Percentiles rank a stretch among this genome's conserved stretches.
These are phyloP conservation scores for Cladorhizidae sp. DNA, from an alignment of 37 sponge, comb jelly and placozoan genomes.

Conservation along the genomic window DNA sequence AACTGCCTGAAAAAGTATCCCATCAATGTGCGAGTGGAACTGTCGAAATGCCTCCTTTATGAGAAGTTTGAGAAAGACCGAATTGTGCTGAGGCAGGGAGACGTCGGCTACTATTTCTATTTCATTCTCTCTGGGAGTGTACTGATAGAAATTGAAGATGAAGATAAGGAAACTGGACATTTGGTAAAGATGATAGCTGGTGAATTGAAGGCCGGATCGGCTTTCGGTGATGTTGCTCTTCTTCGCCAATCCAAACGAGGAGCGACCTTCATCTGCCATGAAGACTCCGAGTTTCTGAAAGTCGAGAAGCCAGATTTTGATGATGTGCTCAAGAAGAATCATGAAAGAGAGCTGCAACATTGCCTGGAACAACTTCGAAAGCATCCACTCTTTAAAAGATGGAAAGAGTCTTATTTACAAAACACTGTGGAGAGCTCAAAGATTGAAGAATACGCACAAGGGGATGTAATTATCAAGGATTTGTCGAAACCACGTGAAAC, in stretches of 20 bases:
- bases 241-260: constrained; percentile 45
- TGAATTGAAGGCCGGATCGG: constrained; percentile 69
- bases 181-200: constrained; percentile 48
- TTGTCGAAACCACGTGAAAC: constrained; percentile 29
- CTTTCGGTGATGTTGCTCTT: constrained; percentile 88
- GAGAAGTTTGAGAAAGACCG: constrained; percentile 69
- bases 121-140: constrained; percentile 83
- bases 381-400: constrained; percentile 41
- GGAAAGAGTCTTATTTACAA: constrained; percentile 19
- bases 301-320: constrained; percentile 80
- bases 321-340: constrained; percentile 33
- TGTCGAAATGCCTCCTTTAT: constrained; percentile 64
- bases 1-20: constrained; percentile 76
- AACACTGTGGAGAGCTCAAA: constrained; percentile 52
- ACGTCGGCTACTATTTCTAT: constrained; percentile 73
- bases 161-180: constrained; percentile 19
- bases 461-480: constrained; percentile 66
- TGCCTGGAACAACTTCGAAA: constrained; percentile 30
- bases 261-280: constrained; percentile 81
- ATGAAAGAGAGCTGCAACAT: constrained; percentile 54
- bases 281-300: constrained; percentile 66
- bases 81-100: constrained; percentile 80
- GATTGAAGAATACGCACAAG: constrained; percentile 43
- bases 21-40: constrained; percentile 57
- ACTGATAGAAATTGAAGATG: constrained; percentile 59